phyloP scores from a whole-genome alignment of 2,113 vertebrate genomes.

The Labeo catla region DNA sequence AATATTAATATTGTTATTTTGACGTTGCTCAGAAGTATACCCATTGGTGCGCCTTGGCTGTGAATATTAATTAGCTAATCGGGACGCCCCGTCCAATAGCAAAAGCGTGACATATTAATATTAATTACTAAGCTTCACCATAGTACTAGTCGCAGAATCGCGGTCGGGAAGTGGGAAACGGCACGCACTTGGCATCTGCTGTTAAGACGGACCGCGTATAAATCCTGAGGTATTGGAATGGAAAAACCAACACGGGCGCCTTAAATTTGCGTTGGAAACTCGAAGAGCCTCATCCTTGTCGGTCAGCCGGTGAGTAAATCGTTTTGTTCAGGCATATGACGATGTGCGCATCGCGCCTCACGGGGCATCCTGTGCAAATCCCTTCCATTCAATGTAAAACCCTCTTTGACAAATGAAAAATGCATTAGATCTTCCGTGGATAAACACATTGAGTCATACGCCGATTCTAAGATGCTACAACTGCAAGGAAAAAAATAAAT shows the following conservation, averaged over 20 bases:
- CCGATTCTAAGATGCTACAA: not conserved
- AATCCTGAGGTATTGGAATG: not conserved
- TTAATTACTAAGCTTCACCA: not conserved
- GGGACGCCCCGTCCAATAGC: not conserved
- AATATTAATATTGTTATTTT: not conserved
- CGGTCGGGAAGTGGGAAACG: not conserved
- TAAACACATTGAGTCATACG: not conserved
- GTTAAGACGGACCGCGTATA: not conserved
- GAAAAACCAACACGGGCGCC: not conserved
- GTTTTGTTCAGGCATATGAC: not conserved
- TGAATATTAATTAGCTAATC: not conserved
- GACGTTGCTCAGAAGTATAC: not conserved
- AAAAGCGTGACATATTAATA: not conserved
- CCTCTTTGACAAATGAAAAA: not conserved
- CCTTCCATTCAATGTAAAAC: not conserved
- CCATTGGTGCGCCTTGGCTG: not conserved
- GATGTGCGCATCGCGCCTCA: not conserved
- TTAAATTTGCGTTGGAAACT: slow-evolving; percentile 14
- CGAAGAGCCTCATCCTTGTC: not conserved
- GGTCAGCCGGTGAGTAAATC: slow-evolving; percentile 17
- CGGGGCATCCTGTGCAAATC: slow-evolving; percentile 6
- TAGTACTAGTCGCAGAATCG: not conserved
- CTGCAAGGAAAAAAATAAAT: not conserved
- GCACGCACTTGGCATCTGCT: not conserved
- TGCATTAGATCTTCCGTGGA: not conserved